Percentiles rank a stretch among this genome's conserved stretches.
Conservation (phyloP, 2,113 vertebrate species). For the Isichthys henryi region DNA sequence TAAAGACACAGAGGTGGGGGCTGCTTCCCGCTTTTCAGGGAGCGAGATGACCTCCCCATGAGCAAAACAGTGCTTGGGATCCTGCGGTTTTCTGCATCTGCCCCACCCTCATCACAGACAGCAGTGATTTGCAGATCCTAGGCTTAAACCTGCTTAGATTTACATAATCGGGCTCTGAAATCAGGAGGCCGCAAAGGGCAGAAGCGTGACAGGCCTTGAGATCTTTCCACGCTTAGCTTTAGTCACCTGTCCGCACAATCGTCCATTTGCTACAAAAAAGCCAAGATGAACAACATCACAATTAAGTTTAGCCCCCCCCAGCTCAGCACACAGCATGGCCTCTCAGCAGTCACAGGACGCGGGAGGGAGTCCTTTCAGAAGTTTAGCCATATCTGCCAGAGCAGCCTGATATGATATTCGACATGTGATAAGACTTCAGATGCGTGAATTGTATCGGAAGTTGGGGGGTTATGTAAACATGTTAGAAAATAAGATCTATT, state of each 20-base stretch:
- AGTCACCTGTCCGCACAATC: not conserved
- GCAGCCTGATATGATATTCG: slow-evolving; percentile 1
- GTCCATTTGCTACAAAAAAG: not conserved
- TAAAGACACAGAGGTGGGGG: not conserved
- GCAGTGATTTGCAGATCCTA: not conserved
- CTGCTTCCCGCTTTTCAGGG: not conserved
- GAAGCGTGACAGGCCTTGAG: not conserved
- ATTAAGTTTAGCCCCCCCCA: not conserved
- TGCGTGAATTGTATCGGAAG: not conserved
- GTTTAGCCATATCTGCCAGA: not conserved
- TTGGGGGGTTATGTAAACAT: not conserved
- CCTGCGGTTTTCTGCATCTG: not conserved
- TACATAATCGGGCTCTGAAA: not conserved
- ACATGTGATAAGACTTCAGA: slow-evolving; percentile 1
- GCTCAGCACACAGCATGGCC: not conserved
- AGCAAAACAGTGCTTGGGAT: not conserved
- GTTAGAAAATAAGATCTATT: not conserved
- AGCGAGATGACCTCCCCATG: not conserved
- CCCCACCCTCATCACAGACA: not conserved
- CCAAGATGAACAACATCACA: not conserved
- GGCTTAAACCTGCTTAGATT: not conserved
- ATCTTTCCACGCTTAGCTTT: not conserved
- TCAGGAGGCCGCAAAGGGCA: not conserved
- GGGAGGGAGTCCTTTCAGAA: not conserved
- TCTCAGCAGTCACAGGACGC: not conserved